These are phyloP conservation scores for Herpetotheres cachinnans DNA, from an alignment of 2,113 vertebrate genomes.

Conservation along the genomic window DNA sequence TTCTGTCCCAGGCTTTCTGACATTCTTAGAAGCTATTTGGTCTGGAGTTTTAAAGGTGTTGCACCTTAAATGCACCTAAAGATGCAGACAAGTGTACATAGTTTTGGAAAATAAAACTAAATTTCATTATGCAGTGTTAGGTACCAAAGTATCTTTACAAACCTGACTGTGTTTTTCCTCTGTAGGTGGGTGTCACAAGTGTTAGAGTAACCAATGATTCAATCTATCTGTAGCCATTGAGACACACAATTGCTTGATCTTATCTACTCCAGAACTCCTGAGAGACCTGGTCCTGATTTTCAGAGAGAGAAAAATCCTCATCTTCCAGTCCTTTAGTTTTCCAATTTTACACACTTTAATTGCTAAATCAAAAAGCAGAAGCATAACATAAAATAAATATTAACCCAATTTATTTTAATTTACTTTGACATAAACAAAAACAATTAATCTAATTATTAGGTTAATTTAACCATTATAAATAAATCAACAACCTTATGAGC, in stretches of 20 bases:
- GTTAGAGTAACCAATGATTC: neutral
- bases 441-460: neutral
- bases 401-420: neutral
- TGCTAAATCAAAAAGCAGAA: neutral
- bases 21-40: neutral
- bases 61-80: neutral
- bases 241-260: neutral
- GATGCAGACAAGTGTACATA: neutral
- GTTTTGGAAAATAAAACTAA: neutral
- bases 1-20: neutral
- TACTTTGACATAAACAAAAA: neutral
- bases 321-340: neutral
- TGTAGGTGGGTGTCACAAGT: neutral
- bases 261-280: neutral
- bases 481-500: neutral
- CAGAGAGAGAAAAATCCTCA: neutral
- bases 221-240: neutral
- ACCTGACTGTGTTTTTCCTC: neutral
- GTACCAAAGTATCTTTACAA: neutral
- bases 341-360: neutral
- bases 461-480: slow-evolving; percentile 11
- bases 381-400: neutral
- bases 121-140: neutral
- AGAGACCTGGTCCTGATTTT: neutral
- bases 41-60: neutral